Percentiles rank a stretch among this genome's conserved stretches.
Conservation (phyloP, 2,113 vertebrate genomes). For the Sylvietta virens region DNA sequence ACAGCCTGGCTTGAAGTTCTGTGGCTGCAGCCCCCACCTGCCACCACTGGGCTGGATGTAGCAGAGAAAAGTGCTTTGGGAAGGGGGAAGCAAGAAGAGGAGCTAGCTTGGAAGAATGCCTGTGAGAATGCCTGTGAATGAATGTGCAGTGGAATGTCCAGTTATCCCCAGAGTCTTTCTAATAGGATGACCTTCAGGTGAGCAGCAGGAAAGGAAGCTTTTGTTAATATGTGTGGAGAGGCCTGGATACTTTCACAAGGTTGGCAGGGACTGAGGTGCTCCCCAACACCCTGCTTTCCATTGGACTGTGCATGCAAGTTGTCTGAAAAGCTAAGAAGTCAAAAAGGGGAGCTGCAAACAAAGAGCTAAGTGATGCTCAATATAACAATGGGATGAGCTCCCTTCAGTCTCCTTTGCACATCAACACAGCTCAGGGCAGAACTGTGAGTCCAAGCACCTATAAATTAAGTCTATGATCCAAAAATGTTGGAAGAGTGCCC, state of each 20-base stretch:
- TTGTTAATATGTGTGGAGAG: not conserved
- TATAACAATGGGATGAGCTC: not conserved
- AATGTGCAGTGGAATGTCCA: not conserved
- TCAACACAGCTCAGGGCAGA: not conserved
- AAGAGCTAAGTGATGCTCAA: not conserved
- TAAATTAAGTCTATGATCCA: not conserved
- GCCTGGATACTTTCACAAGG: not conserved
- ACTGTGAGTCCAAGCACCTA: not conserved
- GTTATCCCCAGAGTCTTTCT: not conserved
- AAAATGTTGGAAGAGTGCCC: not conserved
- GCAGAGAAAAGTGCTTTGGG: not conserved
- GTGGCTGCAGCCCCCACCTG: not conserved
- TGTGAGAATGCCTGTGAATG: rapidly evolving
- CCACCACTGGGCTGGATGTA: not conserved
- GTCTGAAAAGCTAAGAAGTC: not conserved
- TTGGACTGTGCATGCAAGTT: not conserved
- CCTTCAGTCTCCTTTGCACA: not conserved
- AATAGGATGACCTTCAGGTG: not conserved
- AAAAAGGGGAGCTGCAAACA: not conserved
- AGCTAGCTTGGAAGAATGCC: not conserved
- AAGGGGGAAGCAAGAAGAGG: not conserved
- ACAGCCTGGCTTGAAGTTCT: not conserved
- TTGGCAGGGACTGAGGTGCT: not conserved
- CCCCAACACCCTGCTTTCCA: not conserved
- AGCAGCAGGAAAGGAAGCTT: not conserved